Evolutionary conservation across 2,888 invertebrate genomes (phyloP).

Genomic region (Thereva nobilitata): DNA sequence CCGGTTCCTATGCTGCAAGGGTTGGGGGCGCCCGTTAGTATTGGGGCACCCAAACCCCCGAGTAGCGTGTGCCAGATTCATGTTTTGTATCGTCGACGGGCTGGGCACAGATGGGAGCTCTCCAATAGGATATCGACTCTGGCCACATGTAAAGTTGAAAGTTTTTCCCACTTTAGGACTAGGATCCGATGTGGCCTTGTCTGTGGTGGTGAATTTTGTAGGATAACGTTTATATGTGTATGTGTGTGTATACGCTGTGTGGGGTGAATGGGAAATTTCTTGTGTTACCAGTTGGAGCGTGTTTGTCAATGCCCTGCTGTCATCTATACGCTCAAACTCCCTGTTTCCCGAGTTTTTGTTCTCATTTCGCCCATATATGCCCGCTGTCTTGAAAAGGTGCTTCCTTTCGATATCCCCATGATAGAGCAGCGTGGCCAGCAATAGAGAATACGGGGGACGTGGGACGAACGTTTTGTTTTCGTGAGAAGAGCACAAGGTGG

Average conservation of each 20-base stretch:
- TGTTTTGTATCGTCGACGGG: slow-evolving; percentile 33
- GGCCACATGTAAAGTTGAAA: slow-evolving; percentile 35
- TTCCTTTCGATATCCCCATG: slow-evolving; percentile 12
- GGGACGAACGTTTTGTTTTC: slow-evolving; percentile 18
- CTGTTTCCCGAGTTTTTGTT: slow-evolving; percentile 10
- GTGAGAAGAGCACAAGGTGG: slow-evolving; percentile 36
- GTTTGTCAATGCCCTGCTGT: slow-evolving; percentile 31
- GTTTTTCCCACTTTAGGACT: slow-evolving; percentile 23
- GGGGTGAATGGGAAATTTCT: slow-evolving; percentile 33
- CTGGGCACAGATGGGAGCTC: slow-evolving; percentile 26
- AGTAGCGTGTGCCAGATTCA: slow-evolving; percentile 22
- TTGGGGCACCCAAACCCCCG: neutral
- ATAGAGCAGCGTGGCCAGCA: slow-evolving; percentile 4
- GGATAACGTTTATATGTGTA: neutral
- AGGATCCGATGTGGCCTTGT: slow-evolving; percentile 8
- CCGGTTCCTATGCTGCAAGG: slow-evolving; percentile 9
- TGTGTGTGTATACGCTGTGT: slow-evolving; percentile 7
- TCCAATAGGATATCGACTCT: slow-evolving; percentile 24
- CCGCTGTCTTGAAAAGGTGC: slow-evolving; percentile 12
- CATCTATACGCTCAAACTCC: neutral
- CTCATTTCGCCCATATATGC: slow-evolving; percentile 6
- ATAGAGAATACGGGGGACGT: neutral
- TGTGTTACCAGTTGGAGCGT: slow-evolving; percentile 34
- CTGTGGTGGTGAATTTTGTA: slow-evolving; percentile 22
- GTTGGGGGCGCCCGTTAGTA: neutral